phyloP scores from a whole-genome alignment of 2,797 vertebrate genomes.

The Ataeniobius toweri region DNA sequence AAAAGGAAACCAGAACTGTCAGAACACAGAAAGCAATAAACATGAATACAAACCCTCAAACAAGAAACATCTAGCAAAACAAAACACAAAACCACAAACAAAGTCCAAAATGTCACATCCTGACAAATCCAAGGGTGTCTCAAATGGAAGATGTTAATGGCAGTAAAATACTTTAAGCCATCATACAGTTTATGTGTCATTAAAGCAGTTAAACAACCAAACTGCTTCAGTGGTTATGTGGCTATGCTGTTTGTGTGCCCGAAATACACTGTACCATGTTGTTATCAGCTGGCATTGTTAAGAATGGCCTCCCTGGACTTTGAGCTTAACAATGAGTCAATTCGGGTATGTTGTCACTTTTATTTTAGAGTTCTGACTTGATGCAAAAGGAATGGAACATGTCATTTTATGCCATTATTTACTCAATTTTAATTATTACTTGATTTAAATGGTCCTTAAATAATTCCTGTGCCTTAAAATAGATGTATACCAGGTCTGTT shows the following conservation, averaged over 20 bases:
- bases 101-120: too few species aligned
- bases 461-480: background rate
- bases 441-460: background rate
- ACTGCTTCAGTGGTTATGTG: background rate
- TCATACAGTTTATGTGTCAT: background rate
- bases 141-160: background rate
- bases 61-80: too few species aligned
- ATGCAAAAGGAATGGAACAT: background rate
- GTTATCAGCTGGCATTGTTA: conserved; percentile 1
- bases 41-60: too few species aligned
- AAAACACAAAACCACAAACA: too few species aligned
- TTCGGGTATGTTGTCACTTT: background rate
- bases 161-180: background rate
- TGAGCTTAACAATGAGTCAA: background rate
- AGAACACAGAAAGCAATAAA: too few species aligned
- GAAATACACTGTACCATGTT: background rate
- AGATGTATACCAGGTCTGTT: background rate
- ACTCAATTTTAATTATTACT: background rate
- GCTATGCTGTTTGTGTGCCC: background rate
- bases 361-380: background rate
- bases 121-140: background rate
- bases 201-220: background rate
- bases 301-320: background rate
- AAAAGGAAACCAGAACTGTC: too few species aligned
- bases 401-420: background rate